Base-by-base conservation (phyloP, 2,797 vertebrate species). In the Platyrinchus mystaceus region DNA sequence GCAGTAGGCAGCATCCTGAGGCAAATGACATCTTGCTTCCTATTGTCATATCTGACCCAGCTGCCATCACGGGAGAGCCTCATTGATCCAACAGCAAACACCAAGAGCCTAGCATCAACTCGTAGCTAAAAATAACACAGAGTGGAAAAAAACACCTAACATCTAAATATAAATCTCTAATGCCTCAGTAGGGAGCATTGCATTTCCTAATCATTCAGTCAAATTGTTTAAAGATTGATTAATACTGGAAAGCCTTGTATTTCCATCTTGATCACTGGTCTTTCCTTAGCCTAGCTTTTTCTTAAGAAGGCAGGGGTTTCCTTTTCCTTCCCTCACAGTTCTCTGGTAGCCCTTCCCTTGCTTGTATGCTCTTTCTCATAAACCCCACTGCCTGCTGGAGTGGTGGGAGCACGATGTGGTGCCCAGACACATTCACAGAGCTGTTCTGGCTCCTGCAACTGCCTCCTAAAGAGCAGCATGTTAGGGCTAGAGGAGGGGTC, bases 101-200 rank as follows among this genome's bases (percentile, higher is more conserved):
- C 86, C 59, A 87, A 62, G 86, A 94, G 89, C 68, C 91, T 92
- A 92, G 20, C 76, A 87, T 97, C 93, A 93, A 53, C 21, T 78
- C 37, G 67, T 49, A 95, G 89, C 91, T 93, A 94, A 95, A 97
- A 97, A 92, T 97, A 92, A 74, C n/a, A 7, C 41, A 30, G 55
- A 27, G 39, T 66, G 73, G 56, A 75, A 94, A 93, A 87, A 84
- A 96, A 84, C 80, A 91, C 67, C 19, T 41, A 86, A 50, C 69
- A 73, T 95, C 91, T 95, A 92, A 95, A 96, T 95, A 95, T 94
- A 96, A 95, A 92, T 94, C 71, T 64, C 37, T 87, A 86, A 88
- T 96, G 85, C 77, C 36, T 95, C 87, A 59, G 44, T 37, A 73
- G 95, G 82, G 91, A 97, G 89, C 80, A 55, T 23, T 93, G 90